Conservation (phyloP, 2,113 vertebrate genomes). For the Phrynocephalus versicolor region DNA sequence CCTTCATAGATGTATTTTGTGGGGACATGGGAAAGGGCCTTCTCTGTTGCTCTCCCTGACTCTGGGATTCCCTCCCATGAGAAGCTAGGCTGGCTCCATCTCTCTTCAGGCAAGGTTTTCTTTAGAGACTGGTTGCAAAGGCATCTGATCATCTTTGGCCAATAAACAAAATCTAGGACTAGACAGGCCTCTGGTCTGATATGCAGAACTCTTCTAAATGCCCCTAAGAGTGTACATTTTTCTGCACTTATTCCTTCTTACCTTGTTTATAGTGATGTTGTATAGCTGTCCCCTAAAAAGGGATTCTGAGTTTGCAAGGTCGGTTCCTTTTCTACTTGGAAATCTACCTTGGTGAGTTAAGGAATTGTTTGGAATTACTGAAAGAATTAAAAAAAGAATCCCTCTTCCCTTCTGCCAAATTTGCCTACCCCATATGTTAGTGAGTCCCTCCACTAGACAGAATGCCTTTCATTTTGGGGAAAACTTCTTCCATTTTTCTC, state of each 20-base stretch:
- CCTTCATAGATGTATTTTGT: too few species aligned
- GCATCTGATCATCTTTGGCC: too few species aligned
- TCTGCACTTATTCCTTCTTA: not conserved
- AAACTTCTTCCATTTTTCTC: not conserved
- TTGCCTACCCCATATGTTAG: not conserved
- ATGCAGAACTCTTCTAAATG: not conserved
- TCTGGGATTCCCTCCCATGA: too few species aligned
- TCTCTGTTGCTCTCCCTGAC: too few species aligned
- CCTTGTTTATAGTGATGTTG: not conserved
- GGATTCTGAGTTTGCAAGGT: not conserved
- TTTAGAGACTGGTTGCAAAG: too few species aligned
- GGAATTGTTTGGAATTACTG: not conserved
- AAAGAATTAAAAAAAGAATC: not conserved
- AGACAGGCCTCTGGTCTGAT: not conserved
- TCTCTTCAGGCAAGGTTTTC: too few species aligned
- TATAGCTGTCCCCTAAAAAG: not conserved
- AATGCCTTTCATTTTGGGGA: not conserved
- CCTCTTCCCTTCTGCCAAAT: not conserved
- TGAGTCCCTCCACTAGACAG: not conserved
- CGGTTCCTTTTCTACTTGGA: not conserved
- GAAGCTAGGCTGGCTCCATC: too few species aligned
- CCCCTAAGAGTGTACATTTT: not conserved
- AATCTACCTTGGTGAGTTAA: not conserved
- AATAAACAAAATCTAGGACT: not conserved
- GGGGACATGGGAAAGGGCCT: too few species aligned